Percentiles rank a stretch among this genome's conserved stretches.
These are phyloP conservation scores for Ectropis grisescens DNA, from an alignment of 1,140 invertebrate genomes.

Conservation along the genomic window DNA sequence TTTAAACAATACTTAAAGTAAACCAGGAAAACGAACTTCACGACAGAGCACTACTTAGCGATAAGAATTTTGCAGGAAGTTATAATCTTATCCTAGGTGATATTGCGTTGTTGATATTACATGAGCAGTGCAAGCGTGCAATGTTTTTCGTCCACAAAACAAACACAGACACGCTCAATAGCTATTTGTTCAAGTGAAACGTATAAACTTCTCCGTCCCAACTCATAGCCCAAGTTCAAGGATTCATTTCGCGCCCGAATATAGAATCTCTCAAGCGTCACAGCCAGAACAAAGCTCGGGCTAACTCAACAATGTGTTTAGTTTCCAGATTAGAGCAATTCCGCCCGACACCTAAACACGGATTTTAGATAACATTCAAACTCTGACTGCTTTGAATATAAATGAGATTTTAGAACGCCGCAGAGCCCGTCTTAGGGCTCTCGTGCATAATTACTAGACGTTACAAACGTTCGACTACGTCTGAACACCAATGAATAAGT, in stretches of 20 bases:
- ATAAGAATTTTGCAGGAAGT: slow-evolving; percentile 4
- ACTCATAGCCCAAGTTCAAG: slow-evolving; percentile 13
- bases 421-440: slow-evolving; percentile 41
- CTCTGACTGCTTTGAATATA: slow-evolving; percentile 65
- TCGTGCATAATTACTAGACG: slow-evolving; percentile 56
- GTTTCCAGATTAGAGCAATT: slow-evolving; percentile 65
- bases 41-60: not conserved
- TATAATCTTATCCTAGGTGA: slow-evolving; percentile 17
- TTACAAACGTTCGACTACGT: slow-evolving; percentile 23
- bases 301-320: slow-evolving; percentile 63
- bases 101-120: slow-evolving; percentile 5
- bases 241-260: slow-evolving; percentile 24
- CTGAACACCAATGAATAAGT: slow-evolving; percentile 23
- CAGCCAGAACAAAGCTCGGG: slow-evolving; percentile 45
- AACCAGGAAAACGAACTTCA: slow-evolving; percentile 1
- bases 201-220: too few species aligned
- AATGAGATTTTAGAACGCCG: slow-evolving; percentile 62
- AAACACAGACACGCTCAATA: slow-evolving; percentile 6
- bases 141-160: slow-evolving; percentile 1
- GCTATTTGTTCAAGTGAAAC: slow-evolving; percentile 5
- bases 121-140: slow-evolving; percentile 2
- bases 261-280: slow-evolving; percentile 19
- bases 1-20: slow-evolving; percentile 3
- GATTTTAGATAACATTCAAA: slow-evolving; percentile 69
- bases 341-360: slow-evolving; percentile 66